Conservation (phyloP, 2,113 vertebrate genomes). For the Sylvia atricapilla region DNA sequence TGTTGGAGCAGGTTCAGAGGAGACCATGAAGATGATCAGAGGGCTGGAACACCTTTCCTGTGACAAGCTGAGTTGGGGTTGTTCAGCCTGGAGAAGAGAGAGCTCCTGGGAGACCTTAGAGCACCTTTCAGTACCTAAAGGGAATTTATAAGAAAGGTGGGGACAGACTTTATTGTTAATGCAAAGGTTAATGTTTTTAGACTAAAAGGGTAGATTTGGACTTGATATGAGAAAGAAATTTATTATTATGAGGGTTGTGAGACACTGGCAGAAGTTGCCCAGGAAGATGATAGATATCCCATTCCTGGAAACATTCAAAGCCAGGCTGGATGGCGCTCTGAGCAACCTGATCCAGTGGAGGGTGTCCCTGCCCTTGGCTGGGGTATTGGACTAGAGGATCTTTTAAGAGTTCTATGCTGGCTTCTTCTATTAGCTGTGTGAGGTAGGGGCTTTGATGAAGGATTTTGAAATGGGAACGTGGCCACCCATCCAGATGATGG, state of each 20-base stretch:
- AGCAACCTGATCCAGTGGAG: background rate
- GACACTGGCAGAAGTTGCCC: background rate
- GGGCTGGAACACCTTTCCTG: background rate
- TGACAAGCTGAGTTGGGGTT: background rate
- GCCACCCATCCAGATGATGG: background rate
- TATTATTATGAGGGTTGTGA: background rate
- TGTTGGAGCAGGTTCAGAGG: background rate
- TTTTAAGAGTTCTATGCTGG: background rate
- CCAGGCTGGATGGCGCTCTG: background rate
- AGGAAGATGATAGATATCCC: background rate
- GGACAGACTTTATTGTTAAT: background rate
- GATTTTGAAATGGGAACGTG: background rate
- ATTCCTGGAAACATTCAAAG: background rate
- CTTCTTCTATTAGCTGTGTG: background rate
- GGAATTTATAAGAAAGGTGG: background rate
- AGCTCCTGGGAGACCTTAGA: background rate
- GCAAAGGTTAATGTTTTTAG: background rate
- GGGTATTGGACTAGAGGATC: background rate
- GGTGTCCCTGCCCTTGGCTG: background rate
- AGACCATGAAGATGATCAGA: background rate
- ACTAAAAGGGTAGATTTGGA: background rate
- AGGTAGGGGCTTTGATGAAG: background rate
- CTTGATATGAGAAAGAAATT: background rate
- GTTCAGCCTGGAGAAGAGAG: background rate
- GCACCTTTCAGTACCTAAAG: background rate